Percentiles rank a stretch among this genome's conserved stretches.
These are phyloP conservation scores for Ganaspis brasiliensis DNA, from an alignment of 2,888 invertebrate genomes.

Conservation along the genomic window DNA sequence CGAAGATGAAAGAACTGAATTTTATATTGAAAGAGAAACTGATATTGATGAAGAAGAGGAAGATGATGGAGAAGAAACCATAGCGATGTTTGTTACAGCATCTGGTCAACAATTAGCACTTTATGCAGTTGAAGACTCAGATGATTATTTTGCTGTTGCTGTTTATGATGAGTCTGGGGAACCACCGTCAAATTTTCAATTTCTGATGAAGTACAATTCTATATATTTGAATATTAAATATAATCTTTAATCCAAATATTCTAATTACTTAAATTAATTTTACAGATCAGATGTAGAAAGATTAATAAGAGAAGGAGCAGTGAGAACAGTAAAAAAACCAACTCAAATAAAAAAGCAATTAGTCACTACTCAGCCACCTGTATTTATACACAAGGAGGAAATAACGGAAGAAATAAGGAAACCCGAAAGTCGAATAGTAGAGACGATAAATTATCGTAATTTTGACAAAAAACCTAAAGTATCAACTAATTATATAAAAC, in stretches of 20 bases:
- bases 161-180: slow-evolving; percentile 77
- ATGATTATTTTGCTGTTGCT: slow-evolving; percentile 78
- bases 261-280: slow-evolving; percentile 6
- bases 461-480: slow-evolving; percentile 4
- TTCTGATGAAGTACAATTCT: slow-evolving; percentile 77
- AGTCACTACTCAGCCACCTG: slow-evolving; percentile 57
- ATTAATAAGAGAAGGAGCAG: slow-evolving; percentile 78
- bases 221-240: slow-evolving; percentile 1
- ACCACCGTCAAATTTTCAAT: slow-evolving; percentile 78
- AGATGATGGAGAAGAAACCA: slow-evolving; percentile 76
- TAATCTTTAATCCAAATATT: neutral
- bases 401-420: slow-evolving; percentile 10
- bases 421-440: slow-evolving; percentile 5
- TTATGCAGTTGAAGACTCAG: slow-evolving; percentile 78
- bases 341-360: slow-evolving; percentile 73
- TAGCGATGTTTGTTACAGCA: slow-evolving; percentile 78
- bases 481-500: neutral
- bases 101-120: slow-evolving; percentile 77
- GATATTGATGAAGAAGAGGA: slow-evolving; percentile 60
- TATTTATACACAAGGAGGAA: slow-evolving; percentile 15
- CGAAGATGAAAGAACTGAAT: slow-evolving; percentile 28
- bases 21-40: slow-evolving; percentile 50
- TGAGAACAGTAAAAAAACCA: slow-evolving; percentile 77
- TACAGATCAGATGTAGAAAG: slow-evolving; percentile 77
- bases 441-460: neutral